phyloP scores from a whole-genome alignment of 2,113 vertebrate species.

The Recurvirostra avosetta region DNA sequence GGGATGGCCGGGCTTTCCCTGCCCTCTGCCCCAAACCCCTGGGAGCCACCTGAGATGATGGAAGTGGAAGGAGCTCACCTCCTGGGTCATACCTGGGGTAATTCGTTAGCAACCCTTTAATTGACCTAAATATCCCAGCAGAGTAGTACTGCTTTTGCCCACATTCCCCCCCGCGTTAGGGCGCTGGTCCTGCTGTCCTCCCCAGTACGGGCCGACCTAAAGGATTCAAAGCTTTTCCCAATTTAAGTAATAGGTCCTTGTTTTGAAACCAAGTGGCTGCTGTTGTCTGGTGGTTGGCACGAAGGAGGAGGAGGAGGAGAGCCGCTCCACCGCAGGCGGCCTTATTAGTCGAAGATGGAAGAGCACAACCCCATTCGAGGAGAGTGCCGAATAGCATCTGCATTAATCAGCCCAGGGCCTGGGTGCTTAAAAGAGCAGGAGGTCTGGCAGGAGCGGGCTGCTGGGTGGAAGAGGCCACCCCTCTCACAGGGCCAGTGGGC shows the following conservation, averaged over 20 bases:
- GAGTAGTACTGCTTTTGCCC: background rate
- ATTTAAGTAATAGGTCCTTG: conserved; percentile 65
- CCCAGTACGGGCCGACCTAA: conserved; percentile 20
- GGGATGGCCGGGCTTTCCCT: background rate
- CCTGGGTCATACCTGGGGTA: background rate
- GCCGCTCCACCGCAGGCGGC: background rate
- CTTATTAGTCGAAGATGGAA: conserved; percentile 77
- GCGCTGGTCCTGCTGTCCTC: background rate
- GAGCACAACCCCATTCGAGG: conserved; percentile 65
- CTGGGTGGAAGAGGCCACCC: background rate
- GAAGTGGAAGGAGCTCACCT: background rate
- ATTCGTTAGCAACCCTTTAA: background rate
- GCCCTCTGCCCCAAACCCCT: background rate
- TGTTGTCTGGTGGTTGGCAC: conserved; percentile 59
- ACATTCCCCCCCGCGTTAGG: background rate
- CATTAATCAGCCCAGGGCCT: conserved; percentile 66
- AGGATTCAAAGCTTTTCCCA: conserved; percentile 62
- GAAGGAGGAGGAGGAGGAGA: conserved; percentile 44
- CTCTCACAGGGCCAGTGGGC: background rate
- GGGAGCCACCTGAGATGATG: rapidly evolving
- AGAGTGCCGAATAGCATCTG: conserved; percentile 61
- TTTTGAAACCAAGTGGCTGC: conserved; percentile 57
- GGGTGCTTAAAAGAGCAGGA: conserved; percentile 54
- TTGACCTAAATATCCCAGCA: background rate
- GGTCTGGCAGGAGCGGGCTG: conserved; percentile 23